Evolutionary conservation across 53 echinoderm and acorn worm species (phyloP).

Genomic region (Holothuria scabra): DNA sequence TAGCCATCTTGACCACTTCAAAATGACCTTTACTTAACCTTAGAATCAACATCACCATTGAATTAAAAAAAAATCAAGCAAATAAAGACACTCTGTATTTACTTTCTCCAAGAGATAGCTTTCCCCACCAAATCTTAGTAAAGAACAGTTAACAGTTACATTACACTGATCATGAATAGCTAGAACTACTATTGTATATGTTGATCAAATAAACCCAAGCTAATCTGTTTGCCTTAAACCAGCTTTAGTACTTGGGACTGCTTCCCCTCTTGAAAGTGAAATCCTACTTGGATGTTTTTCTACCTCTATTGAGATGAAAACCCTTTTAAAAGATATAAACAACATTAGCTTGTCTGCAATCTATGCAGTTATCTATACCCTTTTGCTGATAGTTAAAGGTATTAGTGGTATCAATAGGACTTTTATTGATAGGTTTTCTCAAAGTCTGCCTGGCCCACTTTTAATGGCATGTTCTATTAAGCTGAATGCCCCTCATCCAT

Average conservation of each 20-base stretch:
- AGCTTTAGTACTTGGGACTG: constrained; percentile 10
- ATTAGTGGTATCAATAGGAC: constrained; percentile 41
- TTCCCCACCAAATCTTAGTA: neutral
- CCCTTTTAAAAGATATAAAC: constrained; percentile 29
- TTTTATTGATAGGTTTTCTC: constrained; percentile 44
- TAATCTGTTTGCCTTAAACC: constrained; percentile 48
- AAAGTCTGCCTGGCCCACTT: constrained; percentile 41
- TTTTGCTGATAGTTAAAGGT: constrained; percentile 32
- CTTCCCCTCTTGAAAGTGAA: constrained; percentile 29
- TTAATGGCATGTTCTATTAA: constrained; percentile 54
- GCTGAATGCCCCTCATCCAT: constrained; percentile 29
- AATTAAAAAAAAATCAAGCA: neutral
- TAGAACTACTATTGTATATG: neutral
- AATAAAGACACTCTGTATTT: constrained; percentile 3
- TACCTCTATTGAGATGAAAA: constrained; percentile 38
- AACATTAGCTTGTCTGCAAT: constrained; percentile 47
- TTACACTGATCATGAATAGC: constrained; percentile 1
- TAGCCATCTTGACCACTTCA: too few species aligned
- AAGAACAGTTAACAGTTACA: constrained; percentile 42
- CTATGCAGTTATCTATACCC: constrained; percentile 30
- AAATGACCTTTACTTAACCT: too few species aligned
- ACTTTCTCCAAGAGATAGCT: neutral
- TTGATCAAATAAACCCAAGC: constrained; percentile 31
- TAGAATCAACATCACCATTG: too few species aligned
- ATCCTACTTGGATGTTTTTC: constrained; percentile 40